Base-by-base conservation (phyloP, 2,797 vertebrate species). In the Calcarius lapponicus region DNA sequence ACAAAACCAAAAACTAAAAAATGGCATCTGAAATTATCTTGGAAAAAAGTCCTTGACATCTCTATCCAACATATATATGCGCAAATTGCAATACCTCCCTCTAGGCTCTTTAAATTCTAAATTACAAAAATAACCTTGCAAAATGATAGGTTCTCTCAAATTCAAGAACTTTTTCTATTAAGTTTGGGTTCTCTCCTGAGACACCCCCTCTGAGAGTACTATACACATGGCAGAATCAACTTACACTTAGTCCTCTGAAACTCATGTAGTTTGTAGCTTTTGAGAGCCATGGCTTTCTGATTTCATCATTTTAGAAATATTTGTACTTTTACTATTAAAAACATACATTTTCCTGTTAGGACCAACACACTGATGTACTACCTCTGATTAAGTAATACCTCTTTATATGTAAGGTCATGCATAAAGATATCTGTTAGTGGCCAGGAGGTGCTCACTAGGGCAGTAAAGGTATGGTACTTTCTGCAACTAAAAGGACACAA, bases 331-430 rank as follows among this genome's bases (percentile, higher is more conserved):
- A 58, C 34, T 54, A 70, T 45, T 61, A 88, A 93, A 86, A n/a
- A 61, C 7, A 65, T 21, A 22, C 9, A 75, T 54, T 79, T 92
- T 38, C 20, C 13, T 47, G 54, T 67, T 45, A 73, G 53, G 57
- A 92, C 18, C 51, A 92, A 75, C 9, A 64, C 17, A 36, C 13
- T 48, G 32, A 32, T 32, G 64, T 7, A 57, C 17, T 75, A 66
- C 12, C 43, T 86, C 4, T 0, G 0, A 51, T 43, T 50, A 60
- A 38, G 19, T 36, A 36, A 36, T 36, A 36, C 36, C 36, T 48
- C 48, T 79, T 50, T 9, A 10, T n/a, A 71, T 5, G 21, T 36
- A 60, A 86, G 29, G 22, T 31, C 29, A 76, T 71, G 67, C 26
- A 48, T 38, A 86, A 56, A 60, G 26, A 36, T 8, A 34, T 45